Conservation (phyloP, 2,113 vertebrate species). For the Recurvirostra avosetta region DNA sequence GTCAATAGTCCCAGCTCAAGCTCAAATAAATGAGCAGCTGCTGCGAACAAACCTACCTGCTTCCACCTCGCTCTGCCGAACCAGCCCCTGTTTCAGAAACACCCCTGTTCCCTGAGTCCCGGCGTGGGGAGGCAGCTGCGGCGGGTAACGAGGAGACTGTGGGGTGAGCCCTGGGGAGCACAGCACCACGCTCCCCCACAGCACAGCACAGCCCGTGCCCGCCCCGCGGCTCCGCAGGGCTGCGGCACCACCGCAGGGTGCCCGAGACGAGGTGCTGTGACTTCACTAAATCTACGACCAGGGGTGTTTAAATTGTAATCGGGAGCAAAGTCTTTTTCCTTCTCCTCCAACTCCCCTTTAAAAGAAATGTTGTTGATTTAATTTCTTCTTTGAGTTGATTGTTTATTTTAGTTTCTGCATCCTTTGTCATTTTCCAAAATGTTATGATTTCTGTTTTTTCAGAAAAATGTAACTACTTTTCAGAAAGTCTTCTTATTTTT, state of each 20-base stretch:
- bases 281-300: not conserved
- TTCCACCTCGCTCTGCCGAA: not conserved
- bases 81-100: not conserved
- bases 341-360: not conserved
- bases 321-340: not conserved
- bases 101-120: too few relatives aligned
- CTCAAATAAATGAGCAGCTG: not conserved
- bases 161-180: not conserved
- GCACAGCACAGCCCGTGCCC: not conserved
- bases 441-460: not conserved
- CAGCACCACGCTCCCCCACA: not conserved
- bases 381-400: not conserved
- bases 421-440: not conserved
- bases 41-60: not conserved
- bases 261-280: not conserved
- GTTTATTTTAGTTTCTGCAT: not conserved
- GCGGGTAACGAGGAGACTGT: not conserved
- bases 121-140: not conserved
- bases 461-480: not conserved
- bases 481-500: not conserved
- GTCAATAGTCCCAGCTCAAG: not conserved
- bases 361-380: not conserved
- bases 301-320: not conserved
- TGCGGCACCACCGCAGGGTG: rapidly evolving
- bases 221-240: not conserved